A percentile compares a stretch with the other conserved stretches of the same genome.
These are phyloP conservation scores for Percopsis transmontana DNA, from an alignment of 2,113 vertebrate genomes.

Conservation along the genomic window DNA sequence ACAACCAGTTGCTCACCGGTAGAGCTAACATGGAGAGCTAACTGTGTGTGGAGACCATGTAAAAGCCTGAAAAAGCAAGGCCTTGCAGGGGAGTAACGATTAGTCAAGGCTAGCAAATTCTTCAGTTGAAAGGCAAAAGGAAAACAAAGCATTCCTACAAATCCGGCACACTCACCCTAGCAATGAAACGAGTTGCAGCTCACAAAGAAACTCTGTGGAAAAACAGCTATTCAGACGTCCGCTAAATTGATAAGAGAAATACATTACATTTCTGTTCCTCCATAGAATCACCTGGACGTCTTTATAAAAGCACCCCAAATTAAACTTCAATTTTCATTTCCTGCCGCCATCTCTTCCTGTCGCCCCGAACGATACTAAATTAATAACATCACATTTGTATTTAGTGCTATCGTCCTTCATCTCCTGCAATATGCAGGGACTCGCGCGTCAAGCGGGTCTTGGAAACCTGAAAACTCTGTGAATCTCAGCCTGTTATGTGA, in stretches of 20 bases:
- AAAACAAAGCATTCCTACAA: slow-evolving; percentile 62
- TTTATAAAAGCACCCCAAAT: neutral
- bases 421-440: neutral
- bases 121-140: slow-evolving; percentile 40
- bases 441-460: neutral
- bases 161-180: slow-evolving; percentile 41
- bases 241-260: slow-evolving; percentile 16
- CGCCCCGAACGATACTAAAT: neutral
- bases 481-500: slow-evolving; percentile 14
- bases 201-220: slow-evolving; percentile 42
- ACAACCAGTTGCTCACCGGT: slow-evolving; percentile 4
- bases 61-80: slow-evolving; percentile 30
- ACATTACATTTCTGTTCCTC: slow-evolving; percentile 22
- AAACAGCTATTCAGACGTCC: slow-evolving; percentile 16
- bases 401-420: neutral
- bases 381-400: slow-evolving; percentile 6
- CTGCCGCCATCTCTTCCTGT: slow-evolving; percentile 4
- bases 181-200: slow-evolving; percentile 44
- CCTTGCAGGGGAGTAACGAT: slow-evolving; percentile 35
- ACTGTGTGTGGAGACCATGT: slow-evolving; percentile 6
- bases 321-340: slow-evolving; percentile 4
- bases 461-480: neutral
- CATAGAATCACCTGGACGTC: slow-evolving; percentile 9
- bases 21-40: slow-evolving; percentile 5
- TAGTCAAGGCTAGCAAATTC: slow-evolving; percentile 56